phyloP scores from a whole-genome alignment of 2,888 invertebrate species.

The Ypsolopha sequella region DNA sequence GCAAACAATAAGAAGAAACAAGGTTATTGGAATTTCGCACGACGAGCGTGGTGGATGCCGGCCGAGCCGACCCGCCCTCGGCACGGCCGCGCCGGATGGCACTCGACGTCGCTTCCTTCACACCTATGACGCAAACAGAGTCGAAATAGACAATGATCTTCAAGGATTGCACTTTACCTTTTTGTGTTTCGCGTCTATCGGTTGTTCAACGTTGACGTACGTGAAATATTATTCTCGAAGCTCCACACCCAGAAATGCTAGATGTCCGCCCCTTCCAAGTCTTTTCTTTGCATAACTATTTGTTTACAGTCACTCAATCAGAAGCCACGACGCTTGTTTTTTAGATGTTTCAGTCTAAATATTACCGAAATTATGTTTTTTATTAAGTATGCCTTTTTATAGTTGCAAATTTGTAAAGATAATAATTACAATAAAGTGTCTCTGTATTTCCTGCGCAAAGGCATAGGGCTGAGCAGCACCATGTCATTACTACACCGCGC shows the following conservation, averaged over 20 bases:
- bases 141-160: slow-evolving; percentile 9
- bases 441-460: neutral
- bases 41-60: slow-evolving; percentile 16
- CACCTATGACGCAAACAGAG: slow-evolving; percentile 9
- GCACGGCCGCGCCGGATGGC: slow-evolving; percentile 1
- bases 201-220: neutral
- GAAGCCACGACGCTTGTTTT: neutral
- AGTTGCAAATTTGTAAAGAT: neutral
- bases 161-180: neutral
- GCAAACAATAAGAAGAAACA: slow-evolving; percentile 47
- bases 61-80: slow-evolving; percentile 1
- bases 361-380: neutral
- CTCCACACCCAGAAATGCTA: neutral
- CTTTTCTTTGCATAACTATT: neutral
- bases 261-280: neutral
- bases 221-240: neutral
- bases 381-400: neutral
- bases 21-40: slow-evolving; percentile 47
- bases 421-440: neutral
- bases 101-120: slow-evolving; percentile 3
- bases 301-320: neutral
- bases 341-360: neutral
- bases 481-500: slow-evolving; percentile 36
- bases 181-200: neutral
- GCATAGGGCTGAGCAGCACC: neutral